Conservation (phyloP, 2,888 invertebrate species). For the Plagodis pulveraria region DNA sequence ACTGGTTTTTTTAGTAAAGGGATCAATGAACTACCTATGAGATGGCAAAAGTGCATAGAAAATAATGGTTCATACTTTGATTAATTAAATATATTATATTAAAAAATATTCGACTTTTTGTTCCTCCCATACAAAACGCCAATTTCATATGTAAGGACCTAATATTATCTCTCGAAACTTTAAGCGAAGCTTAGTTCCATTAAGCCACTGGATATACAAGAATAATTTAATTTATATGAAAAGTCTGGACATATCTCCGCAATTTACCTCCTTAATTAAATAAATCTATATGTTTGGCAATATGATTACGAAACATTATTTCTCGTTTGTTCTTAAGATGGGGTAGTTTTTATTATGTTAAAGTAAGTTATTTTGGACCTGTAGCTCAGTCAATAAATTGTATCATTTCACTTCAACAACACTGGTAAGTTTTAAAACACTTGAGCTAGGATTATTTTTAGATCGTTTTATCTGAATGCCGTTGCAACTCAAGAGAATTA, state of each 20-base stretch:
- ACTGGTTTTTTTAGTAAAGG: no score
- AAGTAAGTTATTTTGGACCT: background rate
- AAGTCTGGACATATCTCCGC: slow-evolving; percentile 15
- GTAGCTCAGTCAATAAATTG: background rate
- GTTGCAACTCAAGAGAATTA: slow-evolving; percentile 13
- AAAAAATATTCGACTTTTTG: no score
- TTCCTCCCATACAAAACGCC: no score
- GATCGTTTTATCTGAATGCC: slow-evolving; percentile 34
- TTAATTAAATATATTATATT: no score
- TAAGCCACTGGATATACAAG: slow-evolving; percentile 45
- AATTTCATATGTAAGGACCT: no score
- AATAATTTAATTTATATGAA: slow-evolving; percentile 13
- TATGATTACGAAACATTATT: no score
- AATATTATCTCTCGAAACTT: slow-evolving; percentile 60
- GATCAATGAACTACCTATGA: no score
- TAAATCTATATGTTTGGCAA: background rate
- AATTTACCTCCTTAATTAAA: background rate
- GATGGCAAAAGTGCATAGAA: no score
- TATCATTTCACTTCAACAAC: background rate
- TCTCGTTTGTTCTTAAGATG: no score
- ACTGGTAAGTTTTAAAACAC: background rate
- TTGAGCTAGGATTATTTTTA: slow-evolving; percentile 51
- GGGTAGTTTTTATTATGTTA: no score
- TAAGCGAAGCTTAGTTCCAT: slow-evolving; percentile 52
- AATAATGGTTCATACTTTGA: no score